A percentile compares a stretch with the other conserved stretches of the same genome.
Conservation (phyloP, 2,797 vertebrate genomes). For the Myotis myotis region DNA sequence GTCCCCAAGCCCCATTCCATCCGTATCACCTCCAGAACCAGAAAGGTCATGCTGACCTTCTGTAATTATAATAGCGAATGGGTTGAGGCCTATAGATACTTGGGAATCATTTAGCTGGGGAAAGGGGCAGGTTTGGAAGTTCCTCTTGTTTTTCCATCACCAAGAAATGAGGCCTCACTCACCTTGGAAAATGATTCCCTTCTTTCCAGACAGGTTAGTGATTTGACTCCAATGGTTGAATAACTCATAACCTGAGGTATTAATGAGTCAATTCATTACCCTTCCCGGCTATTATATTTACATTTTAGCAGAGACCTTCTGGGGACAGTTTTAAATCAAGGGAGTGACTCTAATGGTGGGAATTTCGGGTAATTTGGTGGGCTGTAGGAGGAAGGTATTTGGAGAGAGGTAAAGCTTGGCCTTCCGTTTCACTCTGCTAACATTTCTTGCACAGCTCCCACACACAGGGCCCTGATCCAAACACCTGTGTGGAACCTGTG, state of each 20-base stretch:
- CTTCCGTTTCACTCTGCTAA: neutral
- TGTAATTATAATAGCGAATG: neutral
- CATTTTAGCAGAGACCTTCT: constrained; percentile 1
- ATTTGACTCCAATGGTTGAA: neutral
- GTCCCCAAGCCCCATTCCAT: neutral
- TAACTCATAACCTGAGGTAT: neutral
- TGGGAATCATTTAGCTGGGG: neutral
- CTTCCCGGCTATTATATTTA: neutral
- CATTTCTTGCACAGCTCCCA: neutral
- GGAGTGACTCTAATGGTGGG: neutral
- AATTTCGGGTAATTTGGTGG: neutral
- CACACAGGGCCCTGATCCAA: neutral
- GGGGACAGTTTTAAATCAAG: neutral
- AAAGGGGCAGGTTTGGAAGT: neutral
- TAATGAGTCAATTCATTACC: neutral
- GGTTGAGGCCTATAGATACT: neutral
- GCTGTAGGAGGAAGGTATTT: neutral
- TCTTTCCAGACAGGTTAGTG: neutral
- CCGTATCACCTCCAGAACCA: neutral
- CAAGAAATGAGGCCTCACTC: neutral
- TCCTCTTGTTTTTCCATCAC: neutral
- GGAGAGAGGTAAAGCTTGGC: neutral
- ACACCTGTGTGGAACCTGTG: neutral
- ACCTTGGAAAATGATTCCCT: neutral
- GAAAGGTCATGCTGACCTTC: neutral